Evolutionary conservation across 2,888 invertebrate genomes (phyloP), one percentile per base, ranked within the genome.

Genomic region (Drosophila mettleri): DNA sequence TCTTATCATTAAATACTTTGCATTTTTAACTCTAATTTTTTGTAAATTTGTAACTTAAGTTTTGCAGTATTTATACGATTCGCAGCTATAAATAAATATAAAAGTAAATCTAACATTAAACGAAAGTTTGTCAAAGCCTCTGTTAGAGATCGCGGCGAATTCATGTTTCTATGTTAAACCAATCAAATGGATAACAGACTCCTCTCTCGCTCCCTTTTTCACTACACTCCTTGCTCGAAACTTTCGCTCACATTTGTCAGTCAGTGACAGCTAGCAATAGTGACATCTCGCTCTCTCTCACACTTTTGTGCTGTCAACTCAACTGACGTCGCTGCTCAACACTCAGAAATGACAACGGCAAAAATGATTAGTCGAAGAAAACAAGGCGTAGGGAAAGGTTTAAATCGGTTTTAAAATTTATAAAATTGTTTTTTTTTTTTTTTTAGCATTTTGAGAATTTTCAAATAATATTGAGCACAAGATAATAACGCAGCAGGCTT

Each of bases 31-130:
- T 72, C 78, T 83, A 80, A 46, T 36, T 36, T 69, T 10, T 55
- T 74, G 78, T 74, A 78, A 60, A 74, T 55, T 63, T 55, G 22
- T 51, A 74, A 29, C 22, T 29, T 74, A 63, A 78, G 74, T 67
- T 55, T 69, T 62, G 60, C 88, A 88, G 80, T 82, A 82, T 88
- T 86, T 82, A 82, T 80, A 72, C 33, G 41, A 52, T 49, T 63
- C 63, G 78, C 63, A 78, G 53, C 52, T 58, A 46, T 31, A 49
- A 33, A 8, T 49, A 67, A 85, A 79, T 75, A 69, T 82, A 78
- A 24, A 36, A 27, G 10, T 16, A 16, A 58, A 39, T 48, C 46
- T 51, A n/a, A n/a, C n/a, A n/a, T n/a, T n/a, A n/a, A n/a, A 54
- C 41, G 48, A 58, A 48, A 45, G 38, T 61, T 36, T 20, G 22